Evolutionary conservation across 2,113 vertebrate genomes (phyloP).

Genomic region (Phoxinus phoxinus): DNA sequence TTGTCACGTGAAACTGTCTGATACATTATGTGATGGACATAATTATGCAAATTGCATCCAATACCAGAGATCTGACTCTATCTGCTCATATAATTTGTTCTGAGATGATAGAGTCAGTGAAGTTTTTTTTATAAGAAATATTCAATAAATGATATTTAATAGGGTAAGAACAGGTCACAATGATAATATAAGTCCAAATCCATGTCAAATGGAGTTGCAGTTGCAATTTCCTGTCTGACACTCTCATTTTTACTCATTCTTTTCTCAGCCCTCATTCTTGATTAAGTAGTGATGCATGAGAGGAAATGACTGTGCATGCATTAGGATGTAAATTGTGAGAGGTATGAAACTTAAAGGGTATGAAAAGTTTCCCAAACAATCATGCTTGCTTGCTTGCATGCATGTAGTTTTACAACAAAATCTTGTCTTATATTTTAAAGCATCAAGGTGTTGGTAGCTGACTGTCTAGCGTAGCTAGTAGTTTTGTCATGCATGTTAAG

Average conservation of each 20-base stretch:
- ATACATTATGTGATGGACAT: not conserved
- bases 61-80: not conserved
- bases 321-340: slow-evolving; percentile 19
- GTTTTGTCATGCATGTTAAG: not conserved
- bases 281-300: not conserved
- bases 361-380: slow-evolving; percentile 19
- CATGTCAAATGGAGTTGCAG: not conserved
- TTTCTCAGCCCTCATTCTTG: slow-evolving; percentile 20
- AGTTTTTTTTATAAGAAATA: not conserved
- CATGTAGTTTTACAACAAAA: not conserved
- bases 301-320: slow-evolving; percentile 19
- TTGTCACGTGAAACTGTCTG: not conserved
- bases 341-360: not conserved
- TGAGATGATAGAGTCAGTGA: not conserved
- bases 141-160: not conserved
- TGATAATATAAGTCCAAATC: slow-evolving; percentile 10
- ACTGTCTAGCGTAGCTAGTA: not conserved
- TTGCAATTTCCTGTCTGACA: slow-evolving; percentile 48
- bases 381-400: not conserved
- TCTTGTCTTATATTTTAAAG: not conserved
- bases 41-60: not conserved
- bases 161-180: not conserved
- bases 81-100: not conserved
- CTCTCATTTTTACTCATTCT: slow-evolving; percentile 13
- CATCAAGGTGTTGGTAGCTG: not conserved